Evolutionary conservation across 2,113 vertebrate species (phyloP), one percentile per base, ranked within the genome.

Genomic region (Hyperopisus bebe): DNA sequence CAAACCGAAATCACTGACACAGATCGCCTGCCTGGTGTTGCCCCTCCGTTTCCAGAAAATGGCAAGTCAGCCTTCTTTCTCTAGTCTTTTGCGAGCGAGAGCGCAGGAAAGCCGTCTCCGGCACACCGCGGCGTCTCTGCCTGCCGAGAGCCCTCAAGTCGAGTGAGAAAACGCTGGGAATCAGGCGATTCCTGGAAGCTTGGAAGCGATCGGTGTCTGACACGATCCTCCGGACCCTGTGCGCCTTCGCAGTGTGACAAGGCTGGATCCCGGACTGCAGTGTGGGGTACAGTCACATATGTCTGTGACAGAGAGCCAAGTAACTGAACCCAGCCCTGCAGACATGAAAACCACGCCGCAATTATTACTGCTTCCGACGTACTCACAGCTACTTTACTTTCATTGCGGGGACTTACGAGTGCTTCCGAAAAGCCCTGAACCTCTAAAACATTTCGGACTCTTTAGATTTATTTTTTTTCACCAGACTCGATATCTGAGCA

Each of bases 281-380:
- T 95, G 94, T 92, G 92, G 92, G 92, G 90, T 93, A 93, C 93
- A 92, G 94, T 93, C 95, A 92, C 95, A 92, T 94, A 93, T 94
- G 94, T 91, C 93, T 92, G 94, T 92, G 94, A 95, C 94, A 95
- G 91, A 89, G 92, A 92, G 94, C 92, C 91, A 93, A 87, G 91
- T 90, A 88, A 91, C 90, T 90, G 90, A 94, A 92, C 93, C 92
- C 93, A 94, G 94, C 92, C 93, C 92, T 21, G 86, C 83, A 92
- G 93, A 93, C 93, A 92, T 88, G 90, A 91, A 93, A 92, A 91
- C 88, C 88, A 51, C 44, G 58, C 47, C 47, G 88, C 87, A 66
- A 44, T 70, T 88, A 85, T 90, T 51, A 82, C 53, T 89, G 85
- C 62, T 39, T 31, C n/a, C 85, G 77, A 62, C 85, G 46, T 84